These are phyloP conservation scores for Martes martes DNA, from an alignment of 2,113 vertebrate genomes.

Conservation along the genomic window DNA sequence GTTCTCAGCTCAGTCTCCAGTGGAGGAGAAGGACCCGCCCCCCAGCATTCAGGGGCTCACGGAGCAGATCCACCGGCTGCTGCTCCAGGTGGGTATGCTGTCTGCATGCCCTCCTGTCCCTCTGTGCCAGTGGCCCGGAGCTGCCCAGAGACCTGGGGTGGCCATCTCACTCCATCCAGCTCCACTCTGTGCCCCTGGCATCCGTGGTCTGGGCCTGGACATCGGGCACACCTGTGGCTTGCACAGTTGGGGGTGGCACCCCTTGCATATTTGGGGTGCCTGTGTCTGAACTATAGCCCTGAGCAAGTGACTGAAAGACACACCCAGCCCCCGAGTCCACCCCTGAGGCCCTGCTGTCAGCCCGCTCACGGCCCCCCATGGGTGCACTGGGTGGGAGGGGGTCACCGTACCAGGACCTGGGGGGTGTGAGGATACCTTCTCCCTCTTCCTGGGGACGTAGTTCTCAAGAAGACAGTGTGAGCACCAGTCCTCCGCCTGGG, in stretches of 20 bases:
- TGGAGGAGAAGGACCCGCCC: conserved; percentile 85
- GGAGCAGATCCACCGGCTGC: conserved; percentile 92
- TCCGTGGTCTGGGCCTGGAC: neutral
- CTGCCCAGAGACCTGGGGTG: neutral
- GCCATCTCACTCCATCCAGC: rapidly evolving
- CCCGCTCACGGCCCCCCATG: rapidly evolving
- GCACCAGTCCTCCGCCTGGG: rapidly evolving
- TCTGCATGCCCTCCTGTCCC: rapidly evolving
- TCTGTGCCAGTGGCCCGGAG: rapidly evolving
- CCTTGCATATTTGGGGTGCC: rapidly evolving
- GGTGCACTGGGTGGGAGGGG: rapidly evolving
- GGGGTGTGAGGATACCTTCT: neutral
- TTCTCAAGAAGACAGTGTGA: neutral
- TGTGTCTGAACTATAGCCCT: neutral
- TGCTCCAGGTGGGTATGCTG: conserved; percentile 88
- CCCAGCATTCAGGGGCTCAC: conserved; percentile 92
- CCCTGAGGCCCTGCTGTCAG: neutral
- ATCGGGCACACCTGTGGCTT: neutral
- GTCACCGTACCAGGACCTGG: rapidly evolving
- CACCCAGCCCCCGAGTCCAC: neutral
- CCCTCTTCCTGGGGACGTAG: neutral
- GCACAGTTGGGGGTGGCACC: neutral
- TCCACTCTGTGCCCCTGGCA: neutral
- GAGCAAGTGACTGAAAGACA: neutral
- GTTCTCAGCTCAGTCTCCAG: conserved; percentile 82